These are phyloP conservation scores for Apostichopus californicus DNA, from an alignment of 35 echinoderm and acorn worm species.

Conservation along the genomic window DNA sequence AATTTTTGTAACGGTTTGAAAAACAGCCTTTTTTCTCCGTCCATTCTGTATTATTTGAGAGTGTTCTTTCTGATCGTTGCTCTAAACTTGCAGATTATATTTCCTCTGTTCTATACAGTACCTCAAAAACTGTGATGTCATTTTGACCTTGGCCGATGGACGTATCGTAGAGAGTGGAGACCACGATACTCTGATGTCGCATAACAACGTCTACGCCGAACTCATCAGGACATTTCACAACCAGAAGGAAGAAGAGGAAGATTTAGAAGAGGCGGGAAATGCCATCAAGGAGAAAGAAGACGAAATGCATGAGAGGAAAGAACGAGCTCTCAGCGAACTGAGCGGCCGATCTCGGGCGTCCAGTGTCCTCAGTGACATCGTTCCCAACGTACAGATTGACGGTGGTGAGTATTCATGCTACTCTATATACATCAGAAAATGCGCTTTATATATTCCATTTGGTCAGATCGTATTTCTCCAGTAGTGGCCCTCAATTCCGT, in stretches of 20 bases:
- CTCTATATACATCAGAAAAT: neutral
- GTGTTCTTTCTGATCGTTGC: too few relatives aligned
- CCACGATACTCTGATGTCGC: constrained; percentile 78
- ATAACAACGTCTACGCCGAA: constrained; percentile 67
- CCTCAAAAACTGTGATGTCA: constrained; percentile 86
- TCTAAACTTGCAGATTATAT: too few relatives aligned
- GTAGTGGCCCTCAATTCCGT: too few relatives aligned
- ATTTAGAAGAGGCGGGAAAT: constrained; percentile 56
- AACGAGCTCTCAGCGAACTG: constrained; percentile 59
- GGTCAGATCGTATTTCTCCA: too few relatives aligned
- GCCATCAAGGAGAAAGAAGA: constrained; percentile 59
- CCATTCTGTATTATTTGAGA: too few relatives aligned
- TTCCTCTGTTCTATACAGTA: constrained; percentile 63
- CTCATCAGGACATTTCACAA: constrained; percentile 87
- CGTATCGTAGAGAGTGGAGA: constrained; percentile 83
- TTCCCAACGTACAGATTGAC: constrained; percentile 2
- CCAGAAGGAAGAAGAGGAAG: constrained; percentile 76
- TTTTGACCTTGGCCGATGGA: constrained; percentile 77
- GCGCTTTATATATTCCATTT: too few relatives aligned
- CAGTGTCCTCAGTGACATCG: constrained; percentile 57
- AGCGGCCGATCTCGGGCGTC: constrained; percentile 60
- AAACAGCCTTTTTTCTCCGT: too few relatives aligned
- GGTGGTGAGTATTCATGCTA: constrained; percentile 24
- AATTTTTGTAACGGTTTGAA: too few relatives aligned
- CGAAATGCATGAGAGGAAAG: constrained; percentile 25